phyloP scores from a whole-genome alignment of 2,113 vertebrate species.

The Acrocephalus arundinaceus region DNA sequence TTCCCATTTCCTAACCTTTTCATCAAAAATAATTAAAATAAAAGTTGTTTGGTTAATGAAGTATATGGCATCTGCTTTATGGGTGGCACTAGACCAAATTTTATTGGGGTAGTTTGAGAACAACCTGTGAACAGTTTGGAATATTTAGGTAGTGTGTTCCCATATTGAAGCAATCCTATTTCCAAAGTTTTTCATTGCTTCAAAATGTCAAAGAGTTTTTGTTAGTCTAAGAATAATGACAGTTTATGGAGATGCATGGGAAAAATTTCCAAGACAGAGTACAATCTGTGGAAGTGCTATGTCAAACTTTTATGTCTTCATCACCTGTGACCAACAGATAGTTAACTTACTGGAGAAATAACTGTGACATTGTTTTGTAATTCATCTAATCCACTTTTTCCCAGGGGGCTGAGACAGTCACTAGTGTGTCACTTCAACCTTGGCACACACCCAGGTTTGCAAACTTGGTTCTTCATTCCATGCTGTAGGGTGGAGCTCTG shows the following conservation, averaged over 20 bases:
- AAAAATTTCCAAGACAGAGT: neutral
- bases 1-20: neutral
- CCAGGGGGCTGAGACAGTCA: neutral
- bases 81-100: neutral
- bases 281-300: neutral
- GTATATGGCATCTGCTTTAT: neutral
- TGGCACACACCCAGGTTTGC: neutral
- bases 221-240: neutral
- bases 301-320: neutral
- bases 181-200: neutral
- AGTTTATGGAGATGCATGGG: neutral
- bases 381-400: constrained; percentile 24
- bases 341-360: constrained; percentile 33
- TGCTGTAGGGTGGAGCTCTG: neutral
- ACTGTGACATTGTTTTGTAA: neutral
- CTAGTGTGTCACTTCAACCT: constrained; percentile 6
- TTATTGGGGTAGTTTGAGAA: neutral
- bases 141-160: neutral
- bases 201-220: neutral
- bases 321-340: neutral
- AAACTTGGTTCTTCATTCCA: neutral
- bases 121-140: neutral
- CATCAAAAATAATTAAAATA: neutral
- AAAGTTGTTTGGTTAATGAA: neutral
- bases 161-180: neutral